Conservation (phyloP, 1,140 invertebrate genomes). For the Caenorhabditis remanei region DNA sequence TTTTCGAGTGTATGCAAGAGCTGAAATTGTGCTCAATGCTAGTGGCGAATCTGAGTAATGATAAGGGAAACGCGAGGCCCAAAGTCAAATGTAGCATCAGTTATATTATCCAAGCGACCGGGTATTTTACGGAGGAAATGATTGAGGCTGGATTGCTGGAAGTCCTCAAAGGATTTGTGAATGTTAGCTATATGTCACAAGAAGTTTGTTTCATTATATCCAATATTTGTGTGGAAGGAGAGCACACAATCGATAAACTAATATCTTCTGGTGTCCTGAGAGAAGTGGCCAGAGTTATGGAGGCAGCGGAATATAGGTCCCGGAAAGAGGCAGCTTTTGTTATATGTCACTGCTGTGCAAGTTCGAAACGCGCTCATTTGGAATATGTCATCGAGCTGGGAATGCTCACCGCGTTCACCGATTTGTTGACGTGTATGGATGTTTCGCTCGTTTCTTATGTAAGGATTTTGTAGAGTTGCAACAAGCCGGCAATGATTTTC, state of each 20-base stretch:
- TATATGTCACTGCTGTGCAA: conserved; percentile 21
- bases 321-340: conserved; percentile 18
- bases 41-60: conserved; percentile 21
- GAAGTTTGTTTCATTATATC: conserved; percentile 38
- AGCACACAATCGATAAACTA: conserved; percentile 28
- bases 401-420: conserved; percentile 13
- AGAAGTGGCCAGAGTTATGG: conserved; percentile 30
- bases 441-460: conserved; percentile 26
- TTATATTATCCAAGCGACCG: conserved; percentile 29
- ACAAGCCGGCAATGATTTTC: no score
- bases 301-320: conserved; percentile 10
- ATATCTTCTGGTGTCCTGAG: not conserved
- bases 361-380: not conserved
- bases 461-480: no score
- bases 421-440: conserved; percentile 43
- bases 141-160: conserved; percentile 17
- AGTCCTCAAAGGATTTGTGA: conserved; percentile 26
- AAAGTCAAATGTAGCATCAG: conserved; percentile 18
- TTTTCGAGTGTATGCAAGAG: not conserved
- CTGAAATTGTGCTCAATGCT: conserved; percentile 11
- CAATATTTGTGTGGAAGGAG: conserved; percentile 35
- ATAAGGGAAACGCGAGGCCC: conserved; percentile 27
- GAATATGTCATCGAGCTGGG: conserved; percentile 11
- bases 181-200: conserved; percentile 42
- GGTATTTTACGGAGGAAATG: conserved; percentile 49